Base-by-base conservation (phyloP, 2,888 invertebrate genomes). In the Lasioglossum calceatum region DNA sequence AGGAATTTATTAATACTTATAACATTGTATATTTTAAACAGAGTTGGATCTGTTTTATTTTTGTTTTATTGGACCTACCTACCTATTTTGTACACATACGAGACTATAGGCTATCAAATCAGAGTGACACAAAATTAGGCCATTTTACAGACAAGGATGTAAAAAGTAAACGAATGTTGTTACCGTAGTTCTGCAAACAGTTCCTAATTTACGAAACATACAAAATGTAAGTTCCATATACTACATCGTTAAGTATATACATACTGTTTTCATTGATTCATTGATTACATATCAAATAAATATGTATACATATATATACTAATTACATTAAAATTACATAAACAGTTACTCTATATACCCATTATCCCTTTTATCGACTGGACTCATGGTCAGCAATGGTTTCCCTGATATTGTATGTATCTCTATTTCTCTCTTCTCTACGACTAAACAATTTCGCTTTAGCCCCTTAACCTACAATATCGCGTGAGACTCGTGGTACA, bases 361-460 rank as follows among this genome's bases (percentile, higher is more conserved):
- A 77, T 50, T 32, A 19, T 50, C 42, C 61, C 44, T 27, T 50
- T 81, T 79, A 61, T 78, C 71, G 42, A 50, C 72, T 64, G 32
- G 14, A 71, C 36, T 78, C 16, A 67, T 82, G 42, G 23, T 67
- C 39, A 54, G 32, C 67, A 47, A 79, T 67, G 71, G 71, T 71
- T 71, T 71, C n/a, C 71, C 71, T 2, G 71, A 42, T 72, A 86
- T 47, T 85, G 47, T 87, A 82, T 89, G 82, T 86, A 84, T 79
- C 58, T 79, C 32, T 85, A 19, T 77, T 71, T 75, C 44, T 85
- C 64, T 86, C 80, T 85, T 82, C 80, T 88, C 81, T 85, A 83
- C 64, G 79, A 91, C 88, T 89, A 89, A 91, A 71, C 71, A 42
- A 85, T 79, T 75, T 87, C 50, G 78, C 81, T 84, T 85, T 58